phyloP scores from a whole-genome alignment of 2,797 vertebrate species.

The Podargus strigoides region DNA sequence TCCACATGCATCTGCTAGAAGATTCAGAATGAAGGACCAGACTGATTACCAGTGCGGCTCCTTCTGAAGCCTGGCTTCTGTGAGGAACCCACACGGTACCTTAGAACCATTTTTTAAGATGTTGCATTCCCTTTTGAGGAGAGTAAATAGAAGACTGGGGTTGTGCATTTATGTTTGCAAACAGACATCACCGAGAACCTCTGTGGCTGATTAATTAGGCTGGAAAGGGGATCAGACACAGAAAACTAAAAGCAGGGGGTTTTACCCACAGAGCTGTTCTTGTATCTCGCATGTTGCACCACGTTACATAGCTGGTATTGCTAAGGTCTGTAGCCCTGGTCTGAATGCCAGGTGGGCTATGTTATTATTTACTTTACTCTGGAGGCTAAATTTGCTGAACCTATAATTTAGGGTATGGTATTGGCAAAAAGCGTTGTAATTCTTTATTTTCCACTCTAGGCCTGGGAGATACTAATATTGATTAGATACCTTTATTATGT shows the following conservation, averaged over 20 bases:
- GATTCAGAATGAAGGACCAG: not conserved
- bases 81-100: not conserved
- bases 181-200: not conserved
- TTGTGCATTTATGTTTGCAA: not conserved
- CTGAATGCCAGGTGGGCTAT: not conserved
- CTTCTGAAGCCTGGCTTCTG: not conserved
- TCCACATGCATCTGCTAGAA: not conserved
- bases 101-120: not conserved
- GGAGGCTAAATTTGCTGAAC: not conserved
- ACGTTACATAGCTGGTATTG: rapidly evolving
- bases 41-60: not conserved
- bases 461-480: not conserved
- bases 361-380: not conserved
- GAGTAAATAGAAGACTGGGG: not conserved
- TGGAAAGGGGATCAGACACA: not conserved
- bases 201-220: not conserved
- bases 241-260: not conserved
- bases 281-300: not conserved
- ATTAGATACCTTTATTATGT: not conserved
- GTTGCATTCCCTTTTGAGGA: not conserved
- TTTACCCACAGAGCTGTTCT: not conserved
- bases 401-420: not conserved
- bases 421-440: not conserved
- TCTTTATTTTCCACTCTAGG: not conserved
- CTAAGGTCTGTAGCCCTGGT: not conserved